Evolutionary conservation across 2,113 vertebrate genomes (phyloP), one percentile per base, ranked within the genome.

Genomic region (Neolamprologus sp.): DNA sequence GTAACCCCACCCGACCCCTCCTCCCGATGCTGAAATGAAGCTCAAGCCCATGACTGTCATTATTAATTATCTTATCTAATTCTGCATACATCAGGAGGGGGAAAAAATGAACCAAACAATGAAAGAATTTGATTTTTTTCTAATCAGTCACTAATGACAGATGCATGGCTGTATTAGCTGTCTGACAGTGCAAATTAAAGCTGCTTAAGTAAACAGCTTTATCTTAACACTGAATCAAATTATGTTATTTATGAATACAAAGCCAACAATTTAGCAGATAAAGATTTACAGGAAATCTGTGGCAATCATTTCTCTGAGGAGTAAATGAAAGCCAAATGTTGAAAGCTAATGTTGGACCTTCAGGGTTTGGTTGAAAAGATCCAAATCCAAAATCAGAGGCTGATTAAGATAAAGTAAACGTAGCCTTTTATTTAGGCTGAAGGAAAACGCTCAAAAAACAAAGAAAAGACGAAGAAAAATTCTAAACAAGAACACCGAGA

Each of bases 281-380:
- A 57, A 57, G 26, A 58, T 82, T 55, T 45, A 16, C 13, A 33
- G 33, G 26, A 71, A 54, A 26, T 23, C 53, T 71, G 7, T 71
- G 49, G 17, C 53, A 81, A 40, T 57, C 26, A n/a, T 71, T 81
- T 86, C 78, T 80, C 37, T 35, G 23, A 19, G 58, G 79, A 86
- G 28, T 47, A 23, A 51, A 45, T n/a, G 55, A 71, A 86, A 40
- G 31, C 28, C 37, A 35, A 37, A 65, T 65, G 60, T 65, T 65
- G 60, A 65, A 1, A 65, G 60, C 60, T 65, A 65, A 65, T 51
- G 23, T 81, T 55, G 37, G 60, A 23, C 26, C 42, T 81, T 1
- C n/a, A 3, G 21, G 68, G 37, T 73, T 73, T 73, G 1, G 21
- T 26, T 45, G 37, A 73, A 73, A 73, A 2, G 5, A 45, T 73